Evolutionary conservation across 2,797 vertebrate genomes (phyloP).

Genomic region (Enoplosus armatus): DNA sequence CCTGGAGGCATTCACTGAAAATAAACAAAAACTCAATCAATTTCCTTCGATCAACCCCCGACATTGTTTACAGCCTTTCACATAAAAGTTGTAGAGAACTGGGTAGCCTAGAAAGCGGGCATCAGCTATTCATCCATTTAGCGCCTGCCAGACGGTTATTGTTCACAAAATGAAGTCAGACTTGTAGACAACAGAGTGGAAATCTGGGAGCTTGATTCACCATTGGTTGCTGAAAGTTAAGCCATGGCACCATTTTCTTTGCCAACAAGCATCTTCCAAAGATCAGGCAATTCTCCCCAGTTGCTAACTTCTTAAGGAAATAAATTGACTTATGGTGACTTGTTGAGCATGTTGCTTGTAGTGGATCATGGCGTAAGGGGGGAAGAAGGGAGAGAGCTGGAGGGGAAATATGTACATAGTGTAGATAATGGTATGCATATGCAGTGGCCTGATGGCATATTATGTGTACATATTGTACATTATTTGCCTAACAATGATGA

Average conservation of each 20-base stretch:
- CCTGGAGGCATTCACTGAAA: slow-evolving; percentile 17
- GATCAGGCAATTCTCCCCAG: not conserved
- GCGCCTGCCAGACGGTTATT: not conserved
- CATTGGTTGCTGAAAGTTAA: not conserved
- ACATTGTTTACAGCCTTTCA: slow-evolving; percentile 13
- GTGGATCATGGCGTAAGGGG: not conserved
- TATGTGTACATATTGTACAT: slow-evolving; percentile 16
- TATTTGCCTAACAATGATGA: slow-evolving; percentile 17
- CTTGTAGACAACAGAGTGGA: slow-evolving; percentile 5
- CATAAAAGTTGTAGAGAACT: slow-evolving; percentile 10
- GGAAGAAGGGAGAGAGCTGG: not conserved
- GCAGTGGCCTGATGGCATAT: not conserved
- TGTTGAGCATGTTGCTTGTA: slow-evolving; percentile 23
- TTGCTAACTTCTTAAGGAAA: slow-evolving; percentile 18
- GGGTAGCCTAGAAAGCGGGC: not conserved
- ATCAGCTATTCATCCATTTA: slow-evolving; percentile 18
- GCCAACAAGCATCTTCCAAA: not conserved
- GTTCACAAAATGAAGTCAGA: slow-evolving; percentile 16
- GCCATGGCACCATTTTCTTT: not conserved
- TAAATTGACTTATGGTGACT: not conserved
- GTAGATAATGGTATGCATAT: not conserved
- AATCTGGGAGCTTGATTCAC: slow-evolving; percentile 13
- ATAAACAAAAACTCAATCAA: slow-evolving; percentile 22
- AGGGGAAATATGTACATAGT: not conserved
- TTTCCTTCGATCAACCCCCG: slow-evolving; percentile 11